Conservation (phyloP, 1,140 invertebrate genomes). For the Calosoma granatense region DNA sequence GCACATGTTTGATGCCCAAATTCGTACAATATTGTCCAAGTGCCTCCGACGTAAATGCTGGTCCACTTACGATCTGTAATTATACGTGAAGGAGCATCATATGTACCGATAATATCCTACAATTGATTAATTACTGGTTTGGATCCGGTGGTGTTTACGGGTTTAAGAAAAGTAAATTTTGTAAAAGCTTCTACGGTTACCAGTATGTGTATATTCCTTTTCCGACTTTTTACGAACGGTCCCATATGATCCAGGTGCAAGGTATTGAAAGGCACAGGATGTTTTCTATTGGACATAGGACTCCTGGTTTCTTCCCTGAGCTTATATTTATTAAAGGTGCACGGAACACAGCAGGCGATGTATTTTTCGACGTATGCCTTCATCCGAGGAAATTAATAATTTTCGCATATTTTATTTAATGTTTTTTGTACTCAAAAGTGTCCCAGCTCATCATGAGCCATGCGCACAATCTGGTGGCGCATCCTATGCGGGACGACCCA, state of each 20-base stretch:
- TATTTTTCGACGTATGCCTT: constrained; percentile 20
- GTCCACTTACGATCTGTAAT: constrained; percentile 29
- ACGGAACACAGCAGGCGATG: constrained; percentile 22
- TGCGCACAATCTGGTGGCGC: constrained; percentile 21
- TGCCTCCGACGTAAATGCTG: constrained; percentile 23
- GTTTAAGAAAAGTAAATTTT: too few relatives aligned
- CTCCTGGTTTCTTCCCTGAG: constrained; percentile 22
- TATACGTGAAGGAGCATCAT: too few relatives aligned
- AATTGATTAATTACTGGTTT: constrained; percentile 17
- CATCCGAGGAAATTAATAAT: constrained; percentile 28
- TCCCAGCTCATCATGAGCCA: constrained; percentile 29
- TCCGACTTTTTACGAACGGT: constrained; percentile 22
- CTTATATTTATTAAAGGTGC: constrained; percentile 23
- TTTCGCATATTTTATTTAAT: constrained; percentile 18
- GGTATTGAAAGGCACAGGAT: constrained; percentile 24
- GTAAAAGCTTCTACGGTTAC: constrained; percentile 25
- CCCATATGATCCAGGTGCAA: constrained; percentile 26
- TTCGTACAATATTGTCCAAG: constrained; percentile 23
- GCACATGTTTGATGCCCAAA: constrained; percentile 22
- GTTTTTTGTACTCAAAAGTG: constrained; percentile 25
- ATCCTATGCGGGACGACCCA: constrained; percentile 17
- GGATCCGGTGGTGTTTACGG: constrained; percentile 16
- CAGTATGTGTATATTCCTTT: constrained; percentile 23
- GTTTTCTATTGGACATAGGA: constrained; percentile 26
- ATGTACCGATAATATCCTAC: constrained; percentile 14